These are phyloP conservation scores for Dallia pectoralis DNA, from an alignment of 2,797 vertebrate genomes.

Conservation along the genomic window DNA sequence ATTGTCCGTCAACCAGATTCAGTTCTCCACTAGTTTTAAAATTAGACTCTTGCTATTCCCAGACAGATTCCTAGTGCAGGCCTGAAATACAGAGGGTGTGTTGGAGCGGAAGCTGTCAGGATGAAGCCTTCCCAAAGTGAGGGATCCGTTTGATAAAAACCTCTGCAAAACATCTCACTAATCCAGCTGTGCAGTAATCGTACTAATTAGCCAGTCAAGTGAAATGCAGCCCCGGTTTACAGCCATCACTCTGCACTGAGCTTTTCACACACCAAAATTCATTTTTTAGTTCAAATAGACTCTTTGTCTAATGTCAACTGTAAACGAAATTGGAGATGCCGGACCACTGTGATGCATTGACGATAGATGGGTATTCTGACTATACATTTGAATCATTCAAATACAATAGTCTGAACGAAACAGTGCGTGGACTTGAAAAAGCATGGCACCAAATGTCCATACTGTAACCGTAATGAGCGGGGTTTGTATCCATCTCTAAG, in stretches of 20 bases:
- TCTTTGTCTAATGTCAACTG: constrained; percentile 57
- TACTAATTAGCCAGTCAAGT: constrained; percentile 93
- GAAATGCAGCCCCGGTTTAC: constrained; percentile 68
- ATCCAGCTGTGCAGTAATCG: constrained; percentile 95
- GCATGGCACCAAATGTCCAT: not conserved
- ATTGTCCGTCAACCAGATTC: constrained; percentile 44
- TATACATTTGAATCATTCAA: not conserved
- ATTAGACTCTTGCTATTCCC: constrained; percentile 58
- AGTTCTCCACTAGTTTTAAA: constrained; percentile 64
- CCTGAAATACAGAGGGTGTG: constrained; percentile 69
- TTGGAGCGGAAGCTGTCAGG: constrained; percentile 82
- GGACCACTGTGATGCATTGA: not conserved
- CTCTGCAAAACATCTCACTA: constrained; percentile 84
- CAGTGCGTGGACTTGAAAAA: not conserved
- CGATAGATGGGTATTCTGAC: not conserved
- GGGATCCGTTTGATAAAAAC: constrained; percentile 92
- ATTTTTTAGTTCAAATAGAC: constrained; percentile 54
- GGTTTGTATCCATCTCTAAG: not conserved
- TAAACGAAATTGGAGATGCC: constrained; percentile 1
- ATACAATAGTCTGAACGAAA: not conserved
- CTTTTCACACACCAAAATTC: constrained; percentile 61
- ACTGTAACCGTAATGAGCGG: not conserved
- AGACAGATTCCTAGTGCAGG: constrained; percentile 51
- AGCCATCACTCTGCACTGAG: constrained; percentile 54
- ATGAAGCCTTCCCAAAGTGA: constrained; percentile 79